These are phyloP conservation scores for Crematogaster levior DNA, from an alignment of 2,888 invertebrate species.

Conservation along the genomic window DNA sequence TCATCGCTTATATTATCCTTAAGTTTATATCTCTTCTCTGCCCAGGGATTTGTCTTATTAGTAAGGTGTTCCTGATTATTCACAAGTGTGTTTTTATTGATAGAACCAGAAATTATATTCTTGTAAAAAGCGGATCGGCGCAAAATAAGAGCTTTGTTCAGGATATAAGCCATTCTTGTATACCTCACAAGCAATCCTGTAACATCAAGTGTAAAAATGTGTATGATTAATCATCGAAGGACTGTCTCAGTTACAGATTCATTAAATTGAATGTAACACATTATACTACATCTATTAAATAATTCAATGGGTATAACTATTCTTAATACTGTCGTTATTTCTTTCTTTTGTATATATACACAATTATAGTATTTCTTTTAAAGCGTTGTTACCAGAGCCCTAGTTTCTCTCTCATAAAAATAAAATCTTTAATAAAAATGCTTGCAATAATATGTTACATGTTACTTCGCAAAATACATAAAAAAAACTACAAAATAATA, in stretches of 20 bases:
- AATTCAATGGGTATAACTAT: not conserved
- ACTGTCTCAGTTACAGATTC: not conserved
- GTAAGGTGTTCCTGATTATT: not conserved
- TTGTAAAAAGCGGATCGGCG: constrained; percentile 11
- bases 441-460: not conserved
- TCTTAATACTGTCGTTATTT: not conserved
- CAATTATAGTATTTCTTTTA: not conserved
- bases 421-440: too few relatives aligned
- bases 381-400: not conserved
- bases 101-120: not conserved
- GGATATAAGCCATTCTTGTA: constrained; percentile 28
- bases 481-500: not conserved
- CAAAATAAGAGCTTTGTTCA: not conserved
- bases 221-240: not conserved
- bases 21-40: not conserved
- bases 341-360: not conserved
- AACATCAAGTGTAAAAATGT: not conserved
- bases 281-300: not conserved
- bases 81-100: not conserved
- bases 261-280: not conserved
- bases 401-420: not conserved
- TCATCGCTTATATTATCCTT: constrained; percentile 15
- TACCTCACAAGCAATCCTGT: not conserved
- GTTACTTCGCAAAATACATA: not conserved
- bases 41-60: not conserved